A percentile compares a stretch with the other conserved stretches of the same genome.
These are phyloP conservation scores for Lota lota DNA, from an alignment of 2,113 vertebrate genomes.

Conservation along the genomic window DNA sequence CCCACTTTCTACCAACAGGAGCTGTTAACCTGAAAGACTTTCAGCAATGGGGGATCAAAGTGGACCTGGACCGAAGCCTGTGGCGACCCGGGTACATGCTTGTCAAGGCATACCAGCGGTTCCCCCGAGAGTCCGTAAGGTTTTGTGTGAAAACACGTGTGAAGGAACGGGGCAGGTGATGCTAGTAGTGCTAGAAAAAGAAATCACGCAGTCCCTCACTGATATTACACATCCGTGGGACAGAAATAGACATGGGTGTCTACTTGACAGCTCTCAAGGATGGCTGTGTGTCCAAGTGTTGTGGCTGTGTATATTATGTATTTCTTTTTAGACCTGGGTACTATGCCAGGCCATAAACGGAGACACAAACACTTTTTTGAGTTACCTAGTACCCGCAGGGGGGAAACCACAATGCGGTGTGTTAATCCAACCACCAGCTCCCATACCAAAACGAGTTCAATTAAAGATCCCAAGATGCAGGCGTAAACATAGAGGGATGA, in stretches of 20 bases:
- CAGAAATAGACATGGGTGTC: constrained; percentile 62
- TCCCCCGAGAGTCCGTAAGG: constrained; percentile 24
- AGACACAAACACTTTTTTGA: constrained; percentile 48
- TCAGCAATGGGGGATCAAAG: constrained; percentile 29
- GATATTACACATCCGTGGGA: constrained; percentile 59
- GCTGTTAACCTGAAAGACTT: constrained; percentile 21
- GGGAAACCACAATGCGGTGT: not conserved
- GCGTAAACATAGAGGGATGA: constrained; percentile 6
- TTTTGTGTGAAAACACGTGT: constrained; percentile 43
- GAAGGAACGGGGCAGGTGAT: constrained; percentile 59
- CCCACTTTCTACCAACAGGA: constrained; percentile 37
- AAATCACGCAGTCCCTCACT: constrained; percentile 47
- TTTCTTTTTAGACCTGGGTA: constrained; percentile 36
- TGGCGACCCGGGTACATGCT: constrained; percentile 18
- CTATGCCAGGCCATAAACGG: constrained; percentile 50
- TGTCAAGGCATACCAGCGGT: constrained; percentile 17
- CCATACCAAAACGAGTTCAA: not conserved
- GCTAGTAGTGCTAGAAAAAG: constrained; percentile 42
- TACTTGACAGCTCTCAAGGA: constrained; percentile 61
- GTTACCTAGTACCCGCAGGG: constrained; percentile 10
- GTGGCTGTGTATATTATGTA: not conserved
- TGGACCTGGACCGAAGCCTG: constrained; percentile 22
- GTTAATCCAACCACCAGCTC: constrained; percentile 16
- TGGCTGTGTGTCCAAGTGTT: constrained; percentile 19
- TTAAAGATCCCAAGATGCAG: constrained; percentile 6